Evolutionary conservation across 2,113 vertebrate genomes (phyloP).

Genomic region (Vireo altiloquus): DNA sequence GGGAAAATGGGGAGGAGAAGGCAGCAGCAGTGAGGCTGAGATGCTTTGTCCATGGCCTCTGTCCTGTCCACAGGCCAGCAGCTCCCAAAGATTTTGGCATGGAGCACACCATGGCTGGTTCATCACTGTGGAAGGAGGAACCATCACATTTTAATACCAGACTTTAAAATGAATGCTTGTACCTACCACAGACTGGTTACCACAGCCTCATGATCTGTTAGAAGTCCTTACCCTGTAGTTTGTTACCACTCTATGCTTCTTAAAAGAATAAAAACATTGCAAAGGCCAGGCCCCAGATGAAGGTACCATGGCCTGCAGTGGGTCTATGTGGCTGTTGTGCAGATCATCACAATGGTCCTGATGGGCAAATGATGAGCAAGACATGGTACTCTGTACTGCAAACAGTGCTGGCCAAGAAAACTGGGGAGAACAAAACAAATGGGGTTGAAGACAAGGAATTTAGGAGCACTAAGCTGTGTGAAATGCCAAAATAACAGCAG

Average conservation of each 20-base stretch:
- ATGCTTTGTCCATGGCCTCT: neutral
- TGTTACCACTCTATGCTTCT: neutral
- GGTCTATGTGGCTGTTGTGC: neutral
- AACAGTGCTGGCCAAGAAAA: neutral
- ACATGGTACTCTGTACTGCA: rapidly evolving
- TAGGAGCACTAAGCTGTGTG: neutral
- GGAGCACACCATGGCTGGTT: neutral
- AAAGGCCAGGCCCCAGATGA: neutral
- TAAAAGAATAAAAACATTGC: neutral
- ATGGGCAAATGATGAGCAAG: neutral
- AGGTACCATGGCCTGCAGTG: rapidly evolving
- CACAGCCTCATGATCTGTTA: neutral
- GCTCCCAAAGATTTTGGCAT: neutral
- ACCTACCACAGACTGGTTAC: neutral
- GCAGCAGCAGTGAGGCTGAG: neutral
- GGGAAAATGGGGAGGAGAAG: neutral
- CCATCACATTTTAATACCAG: neutral
- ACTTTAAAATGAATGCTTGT: neutral
- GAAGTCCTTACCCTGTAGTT: neutral
- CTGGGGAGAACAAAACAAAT: neutral
- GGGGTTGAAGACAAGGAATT: neutral
- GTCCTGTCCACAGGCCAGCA: neutral
- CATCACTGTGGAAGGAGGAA: neutral
- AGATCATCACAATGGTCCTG: neutral
- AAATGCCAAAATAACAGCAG: neutral